Evolutionary conservation across 2,113 vertebrate genomes (phyloP), one percentile per base, ranked within the genome.

Genomic region (Takifugu flavidus): DNA sequence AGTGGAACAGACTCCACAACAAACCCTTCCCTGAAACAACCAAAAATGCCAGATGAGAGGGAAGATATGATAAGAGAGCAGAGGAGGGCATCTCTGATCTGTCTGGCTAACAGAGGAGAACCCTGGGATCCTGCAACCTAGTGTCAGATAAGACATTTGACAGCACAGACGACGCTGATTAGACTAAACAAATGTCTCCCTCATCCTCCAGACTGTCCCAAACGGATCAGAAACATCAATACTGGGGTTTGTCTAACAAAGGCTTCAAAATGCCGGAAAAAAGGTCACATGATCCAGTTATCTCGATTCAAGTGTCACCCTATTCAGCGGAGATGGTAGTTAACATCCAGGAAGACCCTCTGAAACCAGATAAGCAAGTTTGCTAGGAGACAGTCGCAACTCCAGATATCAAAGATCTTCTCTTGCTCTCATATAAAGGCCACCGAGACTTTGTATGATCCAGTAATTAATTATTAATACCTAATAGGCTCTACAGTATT

Each of bases 1-100:
- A 61, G 64, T 70, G 57, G 20, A 20, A 20, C 20, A 20, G 20
- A 20, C 20, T 20, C 20, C 20, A 20, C 20, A 20, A 20, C 20
- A 20, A 20, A 20, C 20, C 20, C 20, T 20, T 20, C 20, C 20
- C 43, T 75, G 57, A 68, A 50, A 70, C 26, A 65, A 64, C 77
- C 55, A 58, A 44, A 20, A 56, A 34, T 53, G 62, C 2, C 54
- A 60, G 62, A 74, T 76, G 56, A 70, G 52, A 75, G 66, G 43
- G 29, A 28, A 54, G 64, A 60, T 55, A 49, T 20, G 44, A 74
- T 56, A 1, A 70, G 29, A 55, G 54, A 5, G 49, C 59, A 62
- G 28, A 49, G 39, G 13, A 62, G 26, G 13, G 43, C 4, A 44
- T 29, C 13, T 56, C 29, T 44, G 2, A 46, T 42, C 43, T 53